A percentile compares a stretch with the other conserved stretches of the same genome.
Evolutionary conservation across 2,113 vertebrate species (phyloP).

Genomic region (Rattus norvegicus): GRCr8 NC_086037.1:10372001-10372500

Average conservation of each 20-base stretch:
- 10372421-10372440: background rate
- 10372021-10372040: background rate
- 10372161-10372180: no score
- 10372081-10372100: conserved; percentile 1
- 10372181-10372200: no score
- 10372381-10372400: background rate
- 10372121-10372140: background rate
- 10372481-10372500: background rate
- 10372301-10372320: background rate
- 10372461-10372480: background rate
- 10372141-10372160: no score
- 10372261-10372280: background rate
- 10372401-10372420: background rate
- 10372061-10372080: background rate
- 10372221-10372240: background rate
- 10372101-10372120: background rate
- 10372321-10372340: background rate
- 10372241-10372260: background rate
- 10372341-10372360: background rate
- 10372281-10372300: background rate
- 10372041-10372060: background rate
- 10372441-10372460: background rate
- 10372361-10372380: background rate
- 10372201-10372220: background rate
- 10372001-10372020: background rate